Base-by-base conservation (phyloP, 2,888 invertebrate genomes). In the Idaea aversata region DNA sequence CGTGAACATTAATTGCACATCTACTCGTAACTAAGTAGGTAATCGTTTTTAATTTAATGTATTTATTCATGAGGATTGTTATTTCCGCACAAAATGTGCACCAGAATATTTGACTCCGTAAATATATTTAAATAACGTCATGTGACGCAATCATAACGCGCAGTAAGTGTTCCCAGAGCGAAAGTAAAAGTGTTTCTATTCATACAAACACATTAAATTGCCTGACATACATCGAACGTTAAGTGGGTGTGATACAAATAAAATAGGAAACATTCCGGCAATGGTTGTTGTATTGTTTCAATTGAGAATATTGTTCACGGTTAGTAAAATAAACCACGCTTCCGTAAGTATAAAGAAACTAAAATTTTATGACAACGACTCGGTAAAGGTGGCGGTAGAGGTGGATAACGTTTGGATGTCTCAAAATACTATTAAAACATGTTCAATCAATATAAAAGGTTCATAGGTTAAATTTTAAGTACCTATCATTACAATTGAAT, bases 121-220 rank as follows among this genome's bases (percentile, higher is more conserved):
- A 63, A 58, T 34, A 25, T 36, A 38, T 57, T 63, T 63, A 35
- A 34, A 65, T 64, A 36, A 65, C 61, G 59, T 65, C 62, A 62
- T 64, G 63, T 66, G 62, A 65, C 65, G 64, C 61, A 67, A 65
- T 59, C 16, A 47, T 47, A 47, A 7, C 47, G 47, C 47, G 47
- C 61, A 59, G 62, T 10, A 61, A 63, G 25, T 25, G 59, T 64
- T 57, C 58, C 59, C 34, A 59, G 61, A 58, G 68, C 68, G 72
- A 73, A 72, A 75, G 75, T 73, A 71, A 70, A 64, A 70, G 69
- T 66, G 62, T 60, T 68, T 35, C n/a, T 59, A 60, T 57, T 15
- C 59, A 57, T 65, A 57, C 67, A 63, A 66, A 58, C 67, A 60
- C n/a, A 57, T 62, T 34, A 34, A 25, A 15, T 15, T 59, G 59